These are phyloP conservation scores for Diarsia brunnea DNA, from an alignment of 2,888 invertebrate species.

Conservation along the genomic window DNA sequence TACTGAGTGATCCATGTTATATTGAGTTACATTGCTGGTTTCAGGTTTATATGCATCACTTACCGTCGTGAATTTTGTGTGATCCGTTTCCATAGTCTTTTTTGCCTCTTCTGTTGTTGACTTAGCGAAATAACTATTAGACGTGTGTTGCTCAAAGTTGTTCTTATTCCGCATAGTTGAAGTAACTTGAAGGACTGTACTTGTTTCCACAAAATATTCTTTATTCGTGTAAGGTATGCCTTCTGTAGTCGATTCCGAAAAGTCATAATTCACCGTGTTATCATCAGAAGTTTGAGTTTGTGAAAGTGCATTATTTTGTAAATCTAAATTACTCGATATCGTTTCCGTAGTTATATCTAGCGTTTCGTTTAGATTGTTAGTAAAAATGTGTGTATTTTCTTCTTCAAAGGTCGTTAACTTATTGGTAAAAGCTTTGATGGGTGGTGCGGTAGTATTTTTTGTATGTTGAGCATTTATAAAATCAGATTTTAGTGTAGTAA, in stretches of 20 bases:
- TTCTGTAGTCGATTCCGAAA: slow-evolving; percentile 3
- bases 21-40: slow-evolving; percentile 26
- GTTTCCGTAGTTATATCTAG: slow-evolving; percentile 13
- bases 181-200: background rate
- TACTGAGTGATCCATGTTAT: slow-evolving; percentile 21
- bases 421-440: slow-evolving; percentile 10
- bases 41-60: slow-evolving; percentile 3
- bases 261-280: background rate
- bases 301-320: slow-evolving; percentile 12
- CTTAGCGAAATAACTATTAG: slow-evolving; percentile 6
- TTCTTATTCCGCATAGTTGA: slow-evolving; percentile 27
- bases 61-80: background rate
- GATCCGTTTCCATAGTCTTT: background rate
- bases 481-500: slow-evolving; percentile 2
- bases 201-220: slow-evolving; percentile 15
- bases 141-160: slow-evolving; percentile 7
- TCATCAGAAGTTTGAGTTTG: slow-evolving; percentile 15
- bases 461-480: background rate
- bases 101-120: slow-evolving; percentile 24
- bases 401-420: background rate
- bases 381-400: slow-evolving; percentile 4
- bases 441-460: slow-evolving; percentile 6
- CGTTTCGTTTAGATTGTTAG: background rate
- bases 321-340: slow-evolving; percentile 5
- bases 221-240: slow-evolving; percentile 17